phyloP scores from a whole-genome alignment of 2,113 vertebrate genomes.

The Tragulus kanchil region DNA sequence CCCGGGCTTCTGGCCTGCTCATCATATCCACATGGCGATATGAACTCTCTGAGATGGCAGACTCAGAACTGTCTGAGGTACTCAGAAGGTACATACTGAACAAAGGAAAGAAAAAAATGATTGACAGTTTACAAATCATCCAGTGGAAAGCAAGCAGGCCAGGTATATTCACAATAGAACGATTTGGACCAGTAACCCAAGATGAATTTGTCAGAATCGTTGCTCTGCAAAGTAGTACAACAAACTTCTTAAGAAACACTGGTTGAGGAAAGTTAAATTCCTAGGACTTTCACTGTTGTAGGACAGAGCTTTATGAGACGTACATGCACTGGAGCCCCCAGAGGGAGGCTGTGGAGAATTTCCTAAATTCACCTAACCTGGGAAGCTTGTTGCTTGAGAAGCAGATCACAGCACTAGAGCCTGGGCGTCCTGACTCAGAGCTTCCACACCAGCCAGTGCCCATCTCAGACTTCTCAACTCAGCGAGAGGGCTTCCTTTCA shows the following conservation, averaged over 20 bases:
- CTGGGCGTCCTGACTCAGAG: background rate
- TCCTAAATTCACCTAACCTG: background rate
- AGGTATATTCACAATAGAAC: background rate
- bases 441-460: accelerated
- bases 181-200: background rate
- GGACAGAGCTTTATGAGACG: background rate
- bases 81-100: background rate
- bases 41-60: background rate
- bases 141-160: background rate
- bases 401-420: no score
- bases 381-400: background rate
- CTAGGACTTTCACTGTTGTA: background rate
- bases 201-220: background rate
- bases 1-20: background rate
- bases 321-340: accelerated
- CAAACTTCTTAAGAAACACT: background rate
- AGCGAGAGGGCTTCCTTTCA: no score
- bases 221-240: background rate
- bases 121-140: background rate
- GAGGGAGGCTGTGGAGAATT: no score
- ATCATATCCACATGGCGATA: accelerated
- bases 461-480: accelerated
- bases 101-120: background rate
- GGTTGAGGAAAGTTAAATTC: background rate
- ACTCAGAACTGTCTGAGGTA: background rate